Conservation (phyloP, 2,113 vertebrate genomes). For the Peucedramus taeniatus region DNA sequence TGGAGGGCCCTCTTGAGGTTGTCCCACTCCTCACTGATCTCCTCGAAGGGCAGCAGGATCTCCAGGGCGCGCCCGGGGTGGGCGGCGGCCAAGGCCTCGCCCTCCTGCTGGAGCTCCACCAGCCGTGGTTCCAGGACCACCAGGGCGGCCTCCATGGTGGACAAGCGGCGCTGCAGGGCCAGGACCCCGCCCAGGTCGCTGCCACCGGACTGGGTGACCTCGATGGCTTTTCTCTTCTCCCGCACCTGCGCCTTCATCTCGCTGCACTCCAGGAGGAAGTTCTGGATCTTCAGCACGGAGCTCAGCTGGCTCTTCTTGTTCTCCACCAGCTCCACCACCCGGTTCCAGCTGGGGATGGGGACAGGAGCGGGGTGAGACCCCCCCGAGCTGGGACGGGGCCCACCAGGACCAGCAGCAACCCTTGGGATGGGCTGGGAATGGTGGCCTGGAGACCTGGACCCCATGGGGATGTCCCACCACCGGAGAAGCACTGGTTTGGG, state of each 20-base stretch:
- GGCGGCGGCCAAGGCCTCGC: conserved; percentile 76
- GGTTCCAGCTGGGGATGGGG: conserved; percentile 83
- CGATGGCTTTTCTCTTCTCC: conserved; percentile 88
- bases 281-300: conserved; percentile 86
- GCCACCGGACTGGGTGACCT: conserved; percentile 81
- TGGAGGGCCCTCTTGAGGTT: conserved; percentile 81
- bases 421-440: neutral
- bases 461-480: neutral
- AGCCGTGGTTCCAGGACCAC: conserved; percentile 87
- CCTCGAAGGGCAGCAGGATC: conserved; percentile 84
- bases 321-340: conserved; percentile 93
- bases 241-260: conserved; percentile 89
- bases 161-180: conserved; percentile 85
- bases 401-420: fast-evolving
- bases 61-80: conserved; percentile 79
- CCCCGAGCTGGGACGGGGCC: fast-evolving
- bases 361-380: fast-evolving
- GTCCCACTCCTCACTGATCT: conserved; percentile 89
- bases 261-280: conserved; percentile 87
- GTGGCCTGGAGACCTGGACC: fast-evolving
- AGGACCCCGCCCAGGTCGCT: conserved; percentile 81
- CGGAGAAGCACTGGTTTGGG: neutral
- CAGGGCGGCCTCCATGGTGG: conserved; percentile 88
- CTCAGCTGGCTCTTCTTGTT: conserved; percentile 83
- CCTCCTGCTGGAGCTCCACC: conserved; percentile 84